Percentiles rank a stretch among this genome's conserved stretches.
Conservation (phyloP, 2,797 vertebrate genomes). For the Peromyscus nudipes region DNA sequence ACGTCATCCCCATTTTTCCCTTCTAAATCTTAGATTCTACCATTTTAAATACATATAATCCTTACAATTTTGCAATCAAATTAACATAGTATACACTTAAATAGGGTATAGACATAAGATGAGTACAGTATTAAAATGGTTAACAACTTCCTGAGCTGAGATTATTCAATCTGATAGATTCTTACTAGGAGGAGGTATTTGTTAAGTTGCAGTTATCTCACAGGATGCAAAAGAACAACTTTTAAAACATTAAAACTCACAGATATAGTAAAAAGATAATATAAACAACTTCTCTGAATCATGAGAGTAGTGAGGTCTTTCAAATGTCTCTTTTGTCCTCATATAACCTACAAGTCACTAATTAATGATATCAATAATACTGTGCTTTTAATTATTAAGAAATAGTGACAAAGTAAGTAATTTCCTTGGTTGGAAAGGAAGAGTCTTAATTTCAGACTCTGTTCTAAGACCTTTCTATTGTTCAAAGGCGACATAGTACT, state of each 20-base stretch:
- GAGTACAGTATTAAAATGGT: neutral
- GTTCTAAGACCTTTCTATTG: neutral
- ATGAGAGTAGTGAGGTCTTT: neutral
- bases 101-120: neutral
- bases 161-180: neutral
- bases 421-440: neutral
- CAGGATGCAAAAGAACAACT: neutral
- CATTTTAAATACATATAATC: neutral
- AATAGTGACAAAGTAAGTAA: neutral
- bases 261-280: neutral
- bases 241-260: neutral
- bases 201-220: neutral
- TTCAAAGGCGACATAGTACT: neutral
- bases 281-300: neutral
- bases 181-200: neutral
- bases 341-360: neutral
- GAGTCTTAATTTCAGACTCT: neutral
- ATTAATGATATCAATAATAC: neutral
- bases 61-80: neutral
- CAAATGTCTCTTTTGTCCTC: neutral
- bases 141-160: neutral
- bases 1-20: neutral
- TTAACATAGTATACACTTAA: neutral
- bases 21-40: neutral
- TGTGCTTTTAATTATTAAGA: neutral